A percentile compares a stretch with the other conserved stretches of the same genome.
These are phyloP conservation scores for Brachyhypopomus gauderio DNA, from an alignment of 2,113 vertebrate genomes.

Conservation along the genomic window DNA sequence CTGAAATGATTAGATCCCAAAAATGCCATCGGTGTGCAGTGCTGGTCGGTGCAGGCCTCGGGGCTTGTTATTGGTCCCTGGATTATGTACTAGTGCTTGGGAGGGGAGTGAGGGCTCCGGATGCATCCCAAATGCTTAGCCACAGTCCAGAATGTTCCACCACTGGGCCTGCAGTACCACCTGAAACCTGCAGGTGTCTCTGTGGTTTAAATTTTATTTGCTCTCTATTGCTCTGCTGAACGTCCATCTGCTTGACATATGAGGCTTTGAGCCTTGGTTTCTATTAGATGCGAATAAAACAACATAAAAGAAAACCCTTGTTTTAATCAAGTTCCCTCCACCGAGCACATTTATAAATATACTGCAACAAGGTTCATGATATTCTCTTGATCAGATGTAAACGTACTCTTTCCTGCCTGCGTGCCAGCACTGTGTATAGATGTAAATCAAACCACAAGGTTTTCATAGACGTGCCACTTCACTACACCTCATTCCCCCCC, in stretches of 20 bases:
- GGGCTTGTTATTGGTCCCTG: not conserved
- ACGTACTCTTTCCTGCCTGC: not conserved
- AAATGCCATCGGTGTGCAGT: not conserved
- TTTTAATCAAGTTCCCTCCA: not conserved
- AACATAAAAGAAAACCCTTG: constrained; percentile 16
- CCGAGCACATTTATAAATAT: constrained; percentile 23
- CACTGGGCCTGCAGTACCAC: constrained; percentile 38
- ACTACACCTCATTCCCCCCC: not conserved
- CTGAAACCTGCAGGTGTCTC: constrained; percentile 43
- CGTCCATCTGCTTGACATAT: not conserved
- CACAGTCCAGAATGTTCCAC: constrained; percentile 6
- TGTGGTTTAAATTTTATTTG: constrained; percentile 52
- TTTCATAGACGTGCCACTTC: not conserved
- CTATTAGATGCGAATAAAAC: constrained; percentile 13
- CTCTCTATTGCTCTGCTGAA: not conserved
- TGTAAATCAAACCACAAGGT: not conserved
- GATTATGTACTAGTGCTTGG: not conserved
- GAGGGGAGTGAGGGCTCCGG: too few species aligned
- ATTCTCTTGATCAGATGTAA: not conserved
- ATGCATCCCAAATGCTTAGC: not conserved
- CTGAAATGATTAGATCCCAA: not conserved
- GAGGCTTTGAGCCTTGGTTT: constrained; percentile 5
- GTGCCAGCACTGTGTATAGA: not conserved
- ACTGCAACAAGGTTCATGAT: constrained; percentile 3
- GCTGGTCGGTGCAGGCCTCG: not conserved